phyloP scores from a whole-genome alignment of 2,113 vertebrate genomes.

The Nycticorax nycticorax region DNA sequence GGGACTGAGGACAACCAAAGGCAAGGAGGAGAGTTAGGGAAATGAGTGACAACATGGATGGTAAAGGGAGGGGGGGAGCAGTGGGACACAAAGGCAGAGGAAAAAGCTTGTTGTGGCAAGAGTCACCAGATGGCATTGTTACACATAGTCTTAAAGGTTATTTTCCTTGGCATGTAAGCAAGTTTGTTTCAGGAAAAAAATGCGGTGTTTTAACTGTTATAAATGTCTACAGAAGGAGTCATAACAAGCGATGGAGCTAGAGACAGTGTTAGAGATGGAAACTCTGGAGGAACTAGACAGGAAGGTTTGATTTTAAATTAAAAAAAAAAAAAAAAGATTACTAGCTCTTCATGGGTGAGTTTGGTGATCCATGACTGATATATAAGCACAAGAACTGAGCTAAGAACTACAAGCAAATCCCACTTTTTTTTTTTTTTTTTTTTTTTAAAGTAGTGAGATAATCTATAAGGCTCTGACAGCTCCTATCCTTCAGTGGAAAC shows the following conservation, averaged over 20 bases:
- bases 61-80: neutral
- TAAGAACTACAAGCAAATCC: neutral
- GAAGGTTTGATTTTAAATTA: neutral
- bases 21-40: neutral
- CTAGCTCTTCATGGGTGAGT: neutral
- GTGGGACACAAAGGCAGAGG: neutral
- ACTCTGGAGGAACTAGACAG: neutral
- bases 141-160: neutral
- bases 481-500: conserved; percentile 2
- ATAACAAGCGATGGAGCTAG: neutral
- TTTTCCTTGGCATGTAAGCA: conserved; percentile 23
- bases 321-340: neutral
- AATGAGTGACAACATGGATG: neutral
- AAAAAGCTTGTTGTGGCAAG: neutral
- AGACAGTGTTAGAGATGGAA: neutral
- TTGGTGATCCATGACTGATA: neutral
- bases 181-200: neutral
- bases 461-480: neutral
- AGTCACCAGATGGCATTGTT: conserved; percentile 47
- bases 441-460: neutral
- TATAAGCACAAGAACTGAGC: neutral
- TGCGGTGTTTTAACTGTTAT: neutral
- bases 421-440: neutral
- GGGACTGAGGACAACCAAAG: neutral
- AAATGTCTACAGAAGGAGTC: neutral